Base-by-base conservation (phyloP, 2,113 vertebrate genomes). In the Lagenorhynchus albirostris region DNA sequence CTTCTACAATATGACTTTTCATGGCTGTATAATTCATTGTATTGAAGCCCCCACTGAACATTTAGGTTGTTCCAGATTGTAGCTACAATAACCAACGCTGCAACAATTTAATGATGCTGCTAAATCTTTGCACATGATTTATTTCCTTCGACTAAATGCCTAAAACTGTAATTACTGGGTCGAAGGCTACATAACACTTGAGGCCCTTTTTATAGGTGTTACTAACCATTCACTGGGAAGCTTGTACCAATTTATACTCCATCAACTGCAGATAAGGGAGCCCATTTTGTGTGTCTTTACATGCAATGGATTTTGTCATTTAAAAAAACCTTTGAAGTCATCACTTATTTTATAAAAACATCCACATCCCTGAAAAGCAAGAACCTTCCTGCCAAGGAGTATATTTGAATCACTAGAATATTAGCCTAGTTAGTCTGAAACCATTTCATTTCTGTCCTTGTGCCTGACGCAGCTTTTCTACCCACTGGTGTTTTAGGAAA, bases 91-190 rank as follows among this genome's bases (percentile, higher is more conserved):
- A 74, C 84, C 31, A 58, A 21, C 36, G 50, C 60, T 67, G 13
- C 60, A 55, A 90, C 90, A 67, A 67, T 70, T 55, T 84, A 38
- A 82, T 18, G 15, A 50, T n/a, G 3, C 65, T 84, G 47, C 44
- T 91, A 81, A 91, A 73, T 79, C 55, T 82, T 85, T 25, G n/a
- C 18, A 67, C 23, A 8, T 92, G 79, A 88, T 80, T 91, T 96
- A 89, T 55, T 88, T 93, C 81, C 68, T 90, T 87, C 67, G 44
- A 71, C 53, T 77, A 73, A 88, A 63, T 36, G 55, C 63, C 85
- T 92, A 50, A 76, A 92, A 95, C 94, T 88, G 58, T 84, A 96
- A 97, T 92, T 92, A 74, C 31, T 67, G 31, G 70, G 33, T 60
- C 60, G 73, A 90, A 95, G 58, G 2, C 71, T 74, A 83, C 33